Percentiles rank a stretch among this genome's conserved stretches.
phyloP scores from a whole-genome alignment of 2,113 vertebrate species.

The Ifrita kowaldi region DNA sequence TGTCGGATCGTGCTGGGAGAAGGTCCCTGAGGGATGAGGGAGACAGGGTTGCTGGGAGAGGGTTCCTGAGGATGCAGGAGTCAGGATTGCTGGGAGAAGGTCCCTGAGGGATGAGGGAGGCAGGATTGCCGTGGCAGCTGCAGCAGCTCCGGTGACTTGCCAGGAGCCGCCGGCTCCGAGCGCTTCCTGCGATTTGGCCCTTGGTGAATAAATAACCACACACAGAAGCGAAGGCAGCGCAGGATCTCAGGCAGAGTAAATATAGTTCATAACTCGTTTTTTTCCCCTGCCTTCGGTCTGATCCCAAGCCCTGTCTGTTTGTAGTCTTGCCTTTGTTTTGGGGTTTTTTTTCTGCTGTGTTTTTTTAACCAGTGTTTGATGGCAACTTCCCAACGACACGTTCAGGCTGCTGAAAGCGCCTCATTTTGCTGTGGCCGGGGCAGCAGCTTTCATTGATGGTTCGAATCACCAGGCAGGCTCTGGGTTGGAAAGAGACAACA shows the following conservation, averaged over 20 bases:
- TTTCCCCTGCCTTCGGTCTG: not conserved
- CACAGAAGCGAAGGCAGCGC: not conserved
- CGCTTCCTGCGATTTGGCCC: not conserved
- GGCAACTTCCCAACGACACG: constrained; percentile 20
- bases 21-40: not conserved
- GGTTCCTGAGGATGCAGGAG: not conserved
- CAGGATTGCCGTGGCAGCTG: not conserved
- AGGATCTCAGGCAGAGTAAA: constrained; percentile 14
- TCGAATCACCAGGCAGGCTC: not conserved
- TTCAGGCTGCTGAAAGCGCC: constrained; percentile 10
- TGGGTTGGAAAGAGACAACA: constrained; percentile 16
- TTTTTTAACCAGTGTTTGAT: not conserved
- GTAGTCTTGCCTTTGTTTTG: constrained; percentile 34
- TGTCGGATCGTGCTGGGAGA: fast-evolving
- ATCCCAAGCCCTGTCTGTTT: constrained; percentile 5
- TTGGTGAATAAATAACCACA: not conserved
- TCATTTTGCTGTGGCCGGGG: constrained; percentile 12
- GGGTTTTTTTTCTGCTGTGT: not conserved
- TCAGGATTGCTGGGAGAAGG: not conserved
- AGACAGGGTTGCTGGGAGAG: not conserved
- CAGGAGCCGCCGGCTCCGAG: not conserved
- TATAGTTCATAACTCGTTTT: constrained; percentile 3
- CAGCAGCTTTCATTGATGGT: constrained; percentile 30
- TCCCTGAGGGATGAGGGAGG: not conserved
- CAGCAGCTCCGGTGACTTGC: not conserved